Conservation (phyloP, 1,140 invertebrate species). For the Saxidomus purpurata region DNA sequence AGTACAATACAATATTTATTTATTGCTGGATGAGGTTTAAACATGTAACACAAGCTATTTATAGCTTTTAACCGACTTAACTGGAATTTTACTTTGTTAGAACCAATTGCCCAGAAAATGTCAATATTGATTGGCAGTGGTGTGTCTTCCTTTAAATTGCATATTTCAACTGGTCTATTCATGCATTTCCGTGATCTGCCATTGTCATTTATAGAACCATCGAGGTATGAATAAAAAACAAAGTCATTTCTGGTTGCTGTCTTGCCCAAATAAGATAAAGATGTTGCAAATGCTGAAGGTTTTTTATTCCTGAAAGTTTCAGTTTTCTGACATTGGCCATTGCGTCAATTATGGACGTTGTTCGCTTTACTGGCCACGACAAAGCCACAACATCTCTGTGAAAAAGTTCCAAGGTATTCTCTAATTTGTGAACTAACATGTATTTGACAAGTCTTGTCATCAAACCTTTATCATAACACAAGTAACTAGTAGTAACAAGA, state of each 20-base stretch:
- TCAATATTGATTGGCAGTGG: conserved; percentile 18
- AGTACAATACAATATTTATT: too few relatives aligned
- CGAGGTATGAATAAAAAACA: conserved; percentile 22
- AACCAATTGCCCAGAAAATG: conserved; percentile 1
- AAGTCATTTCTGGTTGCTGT: conserved; percentile 31
- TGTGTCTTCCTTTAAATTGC: conserved; percentile 15
- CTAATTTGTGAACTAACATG: background rate
- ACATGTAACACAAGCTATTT: background rate
- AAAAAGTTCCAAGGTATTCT: background rate
- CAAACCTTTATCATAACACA: conserved; percentile 21
- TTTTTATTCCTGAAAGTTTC: background rate
- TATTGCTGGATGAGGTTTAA: too few relatives aligned
- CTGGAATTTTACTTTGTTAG: conserved; percentile 19
- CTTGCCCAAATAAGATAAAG: background rate
- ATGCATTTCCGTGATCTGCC: background rate
- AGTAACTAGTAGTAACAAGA: background rate
- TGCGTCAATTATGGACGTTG: background rate
- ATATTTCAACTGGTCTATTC: background rate
- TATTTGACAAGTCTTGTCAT: conserved; percentile 45
- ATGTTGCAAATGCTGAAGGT: background rate
- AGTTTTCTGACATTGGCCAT: conserved; percentile 29
- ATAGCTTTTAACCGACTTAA: background rate
- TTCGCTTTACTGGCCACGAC: background rate
- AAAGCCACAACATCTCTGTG: background rate
- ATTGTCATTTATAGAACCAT: conserved; percentile 34